These are phyloP conservation scores for Paramisgurnus dabryanus DNA, from an alignment of 2,113 vertebrate genomes.

Conservation along the genomic window DNA sequence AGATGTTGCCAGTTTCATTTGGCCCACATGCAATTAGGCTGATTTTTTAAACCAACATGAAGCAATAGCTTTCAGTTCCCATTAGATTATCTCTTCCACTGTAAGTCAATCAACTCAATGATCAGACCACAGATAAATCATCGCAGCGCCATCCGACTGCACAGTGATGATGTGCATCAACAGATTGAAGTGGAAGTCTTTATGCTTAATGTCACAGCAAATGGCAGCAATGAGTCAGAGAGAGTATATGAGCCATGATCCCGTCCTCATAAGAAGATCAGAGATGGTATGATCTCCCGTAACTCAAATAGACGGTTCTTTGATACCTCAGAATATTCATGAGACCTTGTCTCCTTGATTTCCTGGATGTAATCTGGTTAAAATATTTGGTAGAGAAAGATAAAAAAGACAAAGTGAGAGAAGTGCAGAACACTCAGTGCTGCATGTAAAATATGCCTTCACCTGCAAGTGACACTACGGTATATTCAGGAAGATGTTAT, in stretches of 20 bases:
- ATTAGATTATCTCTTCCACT: constrained; percentile 1
- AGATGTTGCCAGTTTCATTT: constrained; percentile 18
- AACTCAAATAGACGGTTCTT: constrained; percentile 28
- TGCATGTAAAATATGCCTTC: background rate
- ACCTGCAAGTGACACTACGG: constrained; percentile 20
- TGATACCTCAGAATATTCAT: constrained; percentile 38
- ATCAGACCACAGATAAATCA: constrained; percentile 24
- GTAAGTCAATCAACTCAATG: background rate
- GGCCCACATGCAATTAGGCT: background rate
- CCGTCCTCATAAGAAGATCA: background rate
- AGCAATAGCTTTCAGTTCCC: background rate
- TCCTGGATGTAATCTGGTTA: background rate
- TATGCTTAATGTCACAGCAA: constrained; percentile 35
- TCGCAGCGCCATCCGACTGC: background rate
- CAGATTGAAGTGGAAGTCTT: constrained; percentile 2
- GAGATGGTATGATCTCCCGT: constrained; percentile 22
- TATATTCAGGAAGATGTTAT: constrained; percentile 24
- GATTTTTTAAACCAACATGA: background rate
- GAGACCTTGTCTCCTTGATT: constrained; percentile 16
- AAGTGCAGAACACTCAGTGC: background rate
- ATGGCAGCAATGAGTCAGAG: constrained; percentile 6
- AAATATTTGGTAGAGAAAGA: background rate
- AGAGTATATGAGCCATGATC: constrained; percentile 36
- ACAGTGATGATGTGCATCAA: constrained; percentile 15
- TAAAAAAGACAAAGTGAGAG: background rate